These are phyloP conservation scores for Lacanobia oleracea DNA, from an alignment of 2,888 invertebrate species.

Conservation along the genomic window DNA sequence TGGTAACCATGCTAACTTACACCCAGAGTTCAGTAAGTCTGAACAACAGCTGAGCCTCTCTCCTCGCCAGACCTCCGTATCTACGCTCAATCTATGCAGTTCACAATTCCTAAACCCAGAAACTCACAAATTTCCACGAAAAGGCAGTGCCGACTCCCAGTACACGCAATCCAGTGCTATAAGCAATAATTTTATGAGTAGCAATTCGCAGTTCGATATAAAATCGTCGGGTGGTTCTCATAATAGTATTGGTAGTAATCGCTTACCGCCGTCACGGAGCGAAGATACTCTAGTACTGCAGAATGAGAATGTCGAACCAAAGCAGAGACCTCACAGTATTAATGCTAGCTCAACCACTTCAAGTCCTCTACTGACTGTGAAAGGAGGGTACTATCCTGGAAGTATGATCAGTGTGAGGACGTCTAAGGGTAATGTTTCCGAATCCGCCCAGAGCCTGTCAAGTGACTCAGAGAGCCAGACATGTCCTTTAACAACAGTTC, in stretches of 20 bases:
- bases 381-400: conserved; percentile 91
- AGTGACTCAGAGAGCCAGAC: conserved; percentile 92
- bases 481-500: conserved; percentile 89
- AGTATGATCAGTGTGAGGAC: conserved; percentile 92
- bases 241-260: conserved; percentile 83
- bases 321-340: conserved; percentile 91
- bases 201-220: conserved; percentile 86
- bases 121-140: conserved; percentile 83
- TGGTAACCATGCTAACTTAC: conserved; percentile 87
- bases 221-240: conserved; percentile 82
- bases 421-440: conserved; percentile 90
- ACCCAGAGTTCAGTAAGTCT: conserved; percentile 95
- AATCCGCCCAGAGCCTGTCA: conserved; percentile 92
- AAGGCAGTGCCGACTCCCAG: conserved; percentile 91
- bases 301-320: conserved; percentile 83
- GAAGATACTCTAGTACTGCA: conserved; percentile 93
- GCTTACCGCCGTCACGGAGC: conserved; percentile 94
- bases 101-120: conserved; percentile 90
- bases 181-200: conserved; percentile 82
- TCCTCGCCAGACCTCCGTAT: conserved; percentile 88
- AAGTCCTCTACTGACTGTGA: conserved; percentile 92
- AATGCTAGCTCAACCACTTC: conserved; percentile 92
- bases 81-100: conserved; percentile 88
- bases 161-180: conserved; percentile 88
- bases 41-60: conserved; percentile 93